phyloP scores from a whole-genome alignment of 2,888 invertebrate genomes.

The Phyllotreta striolata region DNA sequence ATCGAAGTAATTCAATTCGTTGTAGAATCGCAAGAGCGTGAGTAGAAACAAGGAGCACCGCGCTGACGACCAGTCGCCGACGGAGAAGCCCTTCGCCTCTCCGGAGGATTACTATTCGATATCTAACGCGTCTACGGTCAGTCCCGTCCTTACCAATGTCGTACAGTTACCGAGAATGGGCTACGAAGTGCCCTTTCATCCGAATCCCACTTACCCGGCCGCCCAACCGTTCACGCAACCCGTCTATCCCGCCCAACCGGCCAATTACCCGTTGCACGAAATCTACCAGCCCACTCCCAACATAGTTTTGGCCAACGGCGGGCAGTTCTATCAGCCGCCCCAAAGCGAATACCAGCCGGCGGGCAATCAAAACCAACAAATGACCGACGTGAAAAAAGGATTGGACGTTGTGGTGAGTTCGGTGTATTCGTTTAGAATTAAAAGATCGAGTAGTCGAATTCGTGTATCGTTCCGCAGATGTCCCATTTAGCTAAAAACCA shows the following conservation, averaged over 20 bases:
- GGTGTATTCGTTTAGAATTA: background rate
- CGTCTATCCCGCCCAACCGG: conserved; percentile 32
- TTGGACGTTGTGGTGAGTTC: conserved; percentile 53
- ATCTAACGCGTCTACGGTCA: conserved; percentile 50
- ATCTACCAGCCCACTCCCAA: conserved; percentile 43
- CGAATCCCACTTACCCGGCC: conserved; percentile 42
- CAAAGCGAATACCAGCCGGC: conserved; percentile 40
- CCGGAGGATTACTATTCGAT: conserved; percentile 57
- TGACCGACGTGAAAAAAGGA: conserved; percentile 42
- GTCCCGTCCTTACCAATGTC: conserved; percentile 56
- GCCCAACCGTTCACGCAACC: conserved; percentile 36
- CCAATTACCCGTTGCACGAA: conserved; percentile 43
- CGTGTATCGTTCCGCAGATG: conserved; percentile 18
- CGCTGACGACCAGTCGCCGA: conserved; percentile 56
- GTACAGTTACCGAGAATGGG: conserved; percentile 55
- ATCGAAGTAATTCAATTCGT: background rate
- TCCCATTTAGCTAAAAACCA: conserved; percentile 49
- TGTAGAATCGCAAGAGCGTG: conserved; percentile 64
- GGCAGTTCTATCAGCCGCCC: conserved; percentile 55
- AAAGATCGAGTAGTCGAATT: background rate
- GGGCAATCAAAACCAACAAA: conserved; percentile 32
- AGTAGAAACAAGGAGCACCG: conserved; percentile 55
- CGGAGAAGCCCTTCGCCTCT: conserved; percentile 53
- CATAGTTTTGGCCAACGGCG: conserved; percentile 52
- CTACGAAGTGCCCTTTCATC: conserved; percentile 55